Conservation (phyloP, 2,888 invertebrate genomes). For the Lithophane socia region DNA sequence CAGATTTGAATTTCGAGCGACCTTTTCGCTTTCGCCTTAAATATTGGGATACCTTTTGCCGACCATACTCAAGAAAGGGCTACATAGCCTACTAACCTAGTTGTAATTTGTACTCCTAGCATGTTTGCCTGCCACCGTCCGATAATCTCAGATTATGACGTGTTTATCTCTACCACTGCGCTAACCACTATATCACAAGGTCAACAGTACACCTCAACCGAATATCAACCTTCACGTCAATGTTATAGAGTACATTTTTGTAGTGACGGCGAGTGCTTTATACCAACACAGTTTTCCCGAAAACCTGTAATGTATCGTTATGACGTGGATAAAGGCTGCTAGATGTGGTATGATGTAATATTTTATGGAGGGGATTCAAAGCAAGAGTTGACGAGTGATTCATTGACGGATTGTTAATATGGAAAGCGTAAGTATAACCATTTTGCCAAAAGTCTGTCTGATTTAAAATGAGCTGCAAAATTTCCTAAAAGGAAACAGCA, state of each 20-base stretch:
- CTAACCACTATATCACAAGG: constrained; percentile 32
- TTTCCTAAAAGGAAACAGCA: not conserved
- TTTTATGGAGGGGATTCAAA: not conserved
- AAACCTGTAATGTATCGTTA: constrained; percentile 38
- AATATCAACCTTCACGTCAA: constrained; percentile 22
- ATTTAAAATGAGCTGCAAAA: not conserved
- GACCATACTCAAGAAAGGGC: constrained; percentile 16
- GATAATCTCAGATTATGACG: constrained; percentile 73
- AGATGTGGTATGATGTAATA: constrained; percentile 33
- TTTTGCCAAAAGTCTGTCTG: not conserved
- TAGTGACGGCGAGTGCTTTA: not conserved
- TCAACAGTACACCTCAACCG: constrained; percentile 1
- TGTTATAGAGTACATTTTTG: constrained; percentile 18
- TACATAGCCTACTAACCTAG: constrained; percentile 41
- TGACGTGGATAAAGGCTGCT: constrained; percentile 29
- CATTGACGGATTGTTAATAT: not conserved
- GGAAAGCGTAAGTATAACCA: not conserved
- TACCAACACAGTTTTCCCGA: constrained; percentile 38
- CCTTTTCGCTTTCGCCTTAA: not conserved
- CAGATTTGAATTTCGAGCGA: no score
- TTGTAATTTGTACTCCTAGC: constrained; percentile 29
- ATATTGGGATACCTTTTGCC: not conserved
- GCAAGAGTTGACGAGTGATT: not conserved
- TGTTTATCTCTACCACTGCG: constrained; percentile 64
- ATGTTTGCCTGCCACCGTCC: constrained; percentile 62